Conservation (phyloP, 2,888 invertebrate genomes). For the Selenia dentaria region DNA sequence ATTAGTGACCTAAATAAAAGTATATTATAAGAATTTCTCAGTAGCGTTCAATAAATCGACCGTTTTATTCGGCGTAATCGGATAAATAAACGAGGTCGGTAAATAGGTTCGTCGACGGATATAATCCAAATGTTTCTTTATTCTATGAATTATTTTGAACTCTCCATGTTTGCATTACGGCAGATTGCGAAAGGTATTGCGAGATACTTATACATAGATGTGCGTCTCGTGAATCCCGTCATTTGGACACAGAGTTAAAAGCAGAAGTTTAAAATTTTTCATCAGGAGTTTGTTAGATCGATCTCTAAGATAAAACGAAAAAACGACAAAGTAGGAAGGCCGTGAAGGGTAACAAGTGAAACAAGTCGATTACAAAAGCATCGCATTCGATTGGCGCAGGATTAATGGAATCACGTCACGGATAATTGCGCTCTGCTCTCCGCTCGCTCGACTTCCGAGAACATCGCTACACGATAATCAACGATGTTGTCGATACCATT, state of each 20-base stretch:
- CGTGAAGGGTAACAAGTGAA: not conserved
- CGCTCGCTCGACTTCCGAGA: conserved; percentile 7
- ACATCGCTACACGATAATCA: not conserved
- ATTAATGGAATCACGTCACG: conserved; percentile 27
- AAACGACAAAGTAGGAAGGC: not conserved
- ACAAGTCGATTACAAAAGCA: conserved; percentile 8
- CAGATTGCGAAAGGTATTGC: not conserved
- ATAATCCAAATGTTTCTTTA: conserved; percentile 2
- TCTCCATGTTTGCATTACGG: not conserved
- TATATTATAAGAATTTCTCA: conserved; percentile 11
- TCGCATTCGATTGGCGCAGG: conserved; percentile 9
- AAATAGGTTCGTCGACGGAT: not conserved
- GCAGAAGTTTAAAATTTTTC: too few species aligned
- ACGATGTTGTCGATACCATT: conserved; percentile 1
- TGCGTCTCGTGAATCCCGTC: too few species aligned
- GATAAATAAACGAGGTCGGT: conserved; percentile 13
- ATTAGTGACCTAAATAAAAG: conserved; percentile 21
- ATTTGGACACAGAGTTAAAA: too few species aligned
- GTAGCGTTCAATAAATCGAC: conserved; percentile 12
- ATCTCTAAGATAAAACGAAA: too few species aligned
- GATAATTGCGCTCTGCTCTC: conserved; percentile 12
- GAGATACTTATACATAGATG: too few species aligned
- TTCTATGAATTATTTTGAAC: conserved; percentile 8
- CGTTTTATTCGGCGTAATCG: conserved; percentile 9
- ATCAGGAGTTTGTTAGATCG: too few species aligned